Conservation (phyloP, 2,797 vertebrate species). For the Mormyrops boulengeri region DNA sequence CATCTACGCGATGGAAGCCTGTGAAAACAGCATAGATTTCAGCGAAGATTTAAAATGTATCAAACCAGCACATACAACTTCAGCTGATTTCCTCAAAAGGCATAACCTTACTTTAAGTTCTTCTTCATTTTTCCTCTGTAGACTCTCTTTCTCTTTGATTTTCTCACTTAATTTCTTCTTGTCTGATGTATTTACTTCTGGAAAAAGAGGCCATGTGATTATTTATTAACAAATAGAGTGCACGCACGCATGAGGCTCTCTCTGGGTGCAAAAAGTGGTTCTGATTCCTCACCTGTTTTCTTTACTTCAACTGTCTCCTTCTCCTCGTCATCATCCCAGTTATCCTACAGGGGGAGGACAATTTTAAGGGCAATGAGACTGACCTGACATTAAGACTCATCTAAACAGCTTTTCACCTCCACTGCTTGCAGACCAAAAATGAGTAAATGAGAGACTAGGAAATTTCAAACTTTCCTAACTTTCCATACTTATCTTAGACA, state of each 20-base stretch:
- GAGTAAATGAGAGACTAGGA: not conserved
- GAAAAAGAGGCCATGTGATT: not conserved
- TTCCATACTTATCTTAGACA: not conserved
- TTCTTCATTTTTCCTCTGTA: conserved; percentile 76
- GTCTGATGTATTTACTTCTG: conserved; percentile 80
- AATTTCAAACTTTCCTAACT: not conserved
- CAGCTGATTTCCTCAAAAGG: not conserved
- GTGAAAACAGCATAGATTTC: not conserved
- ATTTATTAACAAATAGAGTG: not conserved
- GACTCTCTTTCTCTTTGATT: conserved; percentile 90
- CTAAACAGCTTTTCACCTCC: not conserved
- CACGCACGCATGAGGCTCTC: not conserved
- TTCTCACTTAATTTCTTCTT: conserved; percentile 93
- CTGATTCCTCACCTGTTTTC: conserved; percentile 65
- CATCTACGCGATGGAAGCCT: not conserved
- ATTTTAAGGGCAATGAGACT: not conserved
- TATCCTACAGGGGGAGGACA: conserved; percentile 68
- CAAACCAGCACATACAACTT: not conserved
- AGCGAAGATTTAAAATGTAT: not conserved
- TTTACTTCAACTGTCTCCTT: conserved; percentile 59
- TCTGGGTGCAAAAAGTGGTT: not conserved
- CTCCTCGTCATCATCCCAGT: conserved; percentile 95
- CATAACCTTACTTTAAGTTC: conserved; percentile 65
- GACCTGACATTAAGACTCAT: not conserved
- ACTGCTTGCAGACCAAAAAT: not conserved